phyloP scores from a whole-genome alignment of 1,140 invertebrate species.

The Gryon sp. region DNA sequence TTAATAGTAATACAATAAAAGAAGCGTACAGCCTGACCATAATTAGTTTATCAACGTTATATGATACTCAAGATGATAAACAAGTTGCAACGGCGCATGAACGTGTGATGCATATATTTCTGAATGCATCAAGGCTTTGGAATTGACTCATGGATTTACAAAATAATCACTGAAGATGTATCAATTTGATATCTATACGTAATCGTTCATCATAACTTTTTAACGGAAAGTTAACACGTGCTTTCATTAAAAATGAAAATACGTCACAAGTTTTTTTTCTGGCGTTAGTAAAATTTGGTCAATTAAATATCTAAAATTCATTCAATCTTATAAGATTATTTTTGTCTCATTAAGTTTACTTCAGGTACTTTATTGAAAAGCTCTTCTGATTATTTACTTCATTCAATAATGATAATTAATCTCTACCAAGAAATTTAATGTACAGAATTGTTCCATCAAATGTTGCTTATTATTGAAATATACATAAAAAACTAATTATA shows the following conservation, averaged over 20 bases:
- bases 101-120: conserved; percentile 57
- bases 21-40: conserved; percentile 17
- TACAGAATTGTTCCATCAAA: too few relatives aligned
- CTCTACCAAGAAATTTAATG: too few relatives aligned
- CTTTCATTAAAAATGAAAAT: conserved; percentile 27
- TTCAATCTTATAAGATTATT: too few relatives aligned
- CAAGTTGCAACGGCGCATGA: conserved; percentile 41
- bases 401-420: too few relatives aligned
- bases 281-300: conserved; percentile 4
- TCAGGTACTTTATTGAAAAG: too few relatives aligned
- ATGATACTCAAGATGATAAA: conserved; percentile 50
- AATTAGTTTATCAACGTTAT: conserved; percentile 48
- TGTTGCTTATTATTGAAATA: too few relatives aligned
- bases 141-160: conserved; percentile 59
- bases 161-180: conserved; percentile 59
- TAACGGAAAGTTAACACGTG: conserved; percentile 21
- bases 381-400: too few relatives aligned
- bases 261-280: conserved; percentile 11
- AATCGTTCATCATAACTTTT: conserved; percentile 47
- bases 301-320: conserved; percentile 13
- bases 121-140: conserved; percentile 55
- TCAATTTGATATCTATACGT: conserved; percentile 57
- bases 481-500: too few relatives aligned
- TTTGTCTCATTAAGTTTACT: too few relatives aligned
- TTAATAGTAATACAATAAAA: too few relatives aligned